Evolutionary conservation across 2,797 vertebrate genomes (phyloP).

Genomic region (Phrynocephalus guinanensis): DNA sequence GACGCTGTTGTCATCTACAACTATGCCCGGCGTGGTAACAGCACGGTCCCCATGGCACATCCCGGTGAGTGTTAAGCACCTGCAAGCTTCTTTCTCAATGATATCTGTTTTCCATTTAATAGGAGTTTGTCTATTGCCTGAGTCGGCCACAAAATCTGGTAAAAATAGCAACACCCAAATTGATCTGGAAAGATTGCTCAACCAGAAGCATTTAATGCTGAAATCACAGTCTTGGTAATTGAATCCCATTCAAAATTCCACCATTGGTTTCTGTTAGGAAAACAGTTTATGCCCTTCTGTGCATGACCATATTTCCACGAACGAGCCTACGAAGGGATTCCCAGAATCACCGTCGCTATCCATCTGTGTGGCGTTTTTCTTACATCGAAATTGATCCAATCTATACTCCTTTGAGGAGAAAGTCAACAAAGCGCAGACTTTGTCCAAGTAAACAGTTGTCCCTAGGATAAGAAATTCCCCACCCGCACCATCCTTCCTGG

Average conservation of each 20-base stretch:
- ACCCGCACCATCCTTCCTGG: too few relatives aligned
- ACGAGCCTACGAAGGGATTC: not conserved
- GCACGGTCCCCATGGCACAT: slow-evolving; percentile 79
- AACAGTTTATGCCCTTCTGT: not conserved
- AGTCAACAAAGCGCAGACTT: not conserved
- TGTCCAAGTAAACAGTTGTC: not conserved
- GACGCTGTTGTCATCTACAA: slow-evolving; percentile 89
- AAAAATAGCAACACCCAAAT: not conserved
- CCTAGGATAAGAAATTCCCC: not conserved
- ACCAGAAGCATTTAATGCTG: not conserved
- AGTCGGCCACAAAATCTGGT: not conserved
- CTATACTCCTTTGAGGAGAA: not conserved
- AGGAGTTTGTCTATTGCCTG: not conserved
- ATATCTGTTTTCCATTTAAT: not conserved
- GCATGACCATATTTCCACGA: not conserved
- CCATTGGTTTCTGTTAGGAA: not conserved
- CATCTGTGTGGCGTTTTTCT: not conserved
- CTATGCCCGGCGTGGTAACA: slow-evolving; percentile 72
- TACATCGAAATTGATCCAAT: not conserved
- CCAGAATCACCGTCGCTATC: not conserved
- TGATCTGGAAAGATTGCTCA: not conserved
- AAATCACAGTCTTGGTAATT: not conserved
- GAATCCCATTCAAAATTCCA: not conserved
- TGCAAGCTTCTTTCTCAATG: not conserved
- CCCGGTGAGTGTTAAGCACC: slow-evolving; percentile 73